These are phyloP conservation scores for Sinohyriopsis cumingii DNA, from an alignment of 2,888 invertebrate genomes.

Conservation along the genomic window DNA sequence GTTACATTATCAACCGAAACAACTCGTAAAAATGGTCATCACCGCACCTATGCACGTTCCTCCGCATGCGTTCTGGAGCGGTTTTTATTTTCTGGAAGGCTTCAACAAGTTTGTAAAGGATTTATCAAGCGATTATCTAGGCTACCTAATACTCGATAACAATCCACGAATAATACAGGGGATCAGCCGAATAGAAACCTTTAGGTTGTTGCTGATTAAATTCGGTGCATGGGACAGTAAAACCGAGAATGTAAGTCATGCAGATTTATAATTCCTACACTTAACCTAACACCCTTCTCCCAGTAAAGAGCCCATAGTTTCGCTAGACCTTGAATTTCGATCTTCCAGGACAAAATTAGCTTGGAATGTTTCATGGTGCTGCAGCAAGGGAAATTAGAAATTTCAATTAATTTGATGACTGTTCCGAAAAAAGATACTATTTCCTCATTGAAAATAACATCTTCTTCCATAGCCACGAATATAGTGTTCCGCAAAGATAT, in stretches of 20 bases:
- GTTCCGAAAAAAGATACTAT: too few relatives aligned
- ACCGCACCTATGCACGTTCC: slow-evolving; percentile 10
- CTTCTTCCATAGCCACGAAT: too few relatives aligned
- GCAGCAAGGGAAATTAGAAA: too few relatives aligned
- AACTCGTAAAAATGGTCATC: slow-evolving; percentile 16
- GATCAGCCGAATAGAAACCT: slow-evolving; percentile 7
- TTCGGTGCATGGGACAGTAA: slow-evolving; percentile 32
- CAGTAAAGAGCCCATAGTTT: too few relatives aligned
- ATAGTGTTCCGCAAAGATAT: too few relatives aligned
- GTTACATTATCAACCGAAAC: slow-evolving; percentile 19
- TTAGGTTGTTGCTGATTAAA: slow-evolving; percentile 27
- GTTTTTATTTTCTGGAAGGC: slow-evolving; percentile 9
- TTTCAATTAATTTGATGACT: too few relatives aligned
- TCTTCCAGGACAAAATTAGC: too few relatives aligned
- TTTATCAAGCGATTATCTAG: slow-evolving; percentile 33
- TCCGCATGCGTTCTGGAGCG: background rate
- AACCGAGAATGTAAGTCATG: slow-evolving; percentile 7
- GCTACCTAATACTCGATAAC: slow-evolving; percentile 30
- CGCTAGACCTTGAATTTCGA: too few relatives aligned
- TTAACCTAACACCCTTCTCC: too few relatives aligned
- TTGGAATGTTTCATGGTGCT: too few relatives aligned
- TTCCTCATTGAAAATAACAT: too few relatives aligned
- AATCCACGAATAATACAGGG: background rate
- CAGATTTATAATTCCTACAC: too few relatives aligned
- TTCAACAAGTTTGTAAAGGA: slow-evolving; percentile 9